Evolutionary conservation across 2,113 vertebrate genomes (phyloP).

Genomic region (Campylorhamphus procurvoides): DNA sequence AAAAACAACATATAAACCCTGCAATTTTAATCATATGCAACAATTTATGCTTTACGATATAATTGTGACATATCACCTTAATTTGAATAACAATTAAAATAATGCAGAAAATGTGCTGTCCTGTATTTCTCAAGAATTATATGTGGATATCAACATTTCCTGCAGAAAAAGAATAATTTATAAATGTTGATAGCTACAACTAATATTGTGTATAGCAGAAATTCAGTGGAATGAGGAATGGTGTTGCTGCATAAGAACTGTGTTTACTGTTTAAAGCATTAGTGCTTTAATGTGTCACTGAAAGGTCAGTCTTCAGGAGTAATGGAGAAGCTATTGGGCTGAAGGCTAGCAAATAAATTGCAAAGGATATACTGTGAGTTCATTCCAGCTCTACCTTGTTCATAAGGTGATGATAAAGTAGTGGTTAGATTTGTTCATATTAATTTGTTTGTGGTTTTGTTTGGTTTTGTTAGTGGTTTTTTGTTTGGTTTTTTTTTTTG

Average conservation of each 20-base stretch:
- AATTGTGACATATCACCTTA: not conserved
- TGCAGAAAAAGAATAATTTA: not conserved
- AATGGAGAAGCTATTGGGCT: not conserved
- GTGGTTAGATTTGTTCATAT: not conserved
- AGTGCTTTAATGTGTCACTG: not conserved
- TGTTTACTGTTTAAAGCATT: not conserved
- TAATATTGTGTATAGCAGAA: not conserved
- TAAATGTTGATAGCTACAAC: not conserved
- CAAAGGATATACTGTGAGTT: not conserved
- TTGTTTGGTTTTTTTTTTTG: too few species aligned
- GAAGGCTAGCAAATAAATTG: not conserved
- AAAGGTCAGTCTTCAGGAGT: conserved; percentile 27
- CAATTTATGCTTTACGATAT: not conserved
- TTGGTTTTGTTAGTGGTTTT: not conserved
- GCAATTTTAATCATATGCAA: not conserved
- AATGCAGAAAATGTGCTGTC: not conserved
- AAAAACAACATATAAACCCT: not conserved
- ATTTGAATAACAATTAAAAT: not conserved
- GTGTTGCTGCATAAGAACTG: not conserved
- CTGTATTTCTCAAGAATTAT: not conserved
- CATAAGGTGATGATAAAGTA: not conserved
- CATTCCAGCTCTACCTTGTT: not conserved
- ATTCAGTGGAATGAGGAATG: not conserved
- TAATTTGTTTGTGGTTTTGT: not conserved
- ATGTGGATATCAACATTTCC: not conserved